Conservation (phyloP, 2,113 vertebrate species). For the Scomber colias region DNA sequence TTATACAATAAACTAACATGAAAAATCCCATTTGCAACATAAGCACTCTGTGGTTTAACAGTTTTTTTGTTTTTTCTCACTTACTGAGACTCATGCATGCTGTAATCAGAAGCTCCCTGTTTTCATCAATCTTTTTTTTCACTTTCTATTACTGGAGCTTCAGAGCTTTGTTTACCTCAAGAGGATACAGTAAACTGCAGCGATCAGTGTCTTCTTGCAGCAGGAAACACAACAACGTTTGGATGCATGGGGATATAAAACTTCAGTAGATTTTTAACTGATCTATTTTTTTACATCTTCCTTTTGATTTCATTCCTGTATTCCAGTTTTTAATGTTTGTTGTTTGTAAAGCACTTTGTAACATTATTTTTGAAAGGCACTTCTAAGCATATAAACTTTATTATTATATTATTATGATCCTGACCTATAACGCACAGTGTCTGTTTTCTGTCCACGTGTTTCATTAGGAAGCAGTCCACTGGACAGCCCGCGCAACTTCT, state of each 20-base stretch:
- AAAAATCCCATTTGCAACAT: not conserved
- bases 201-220: not conserved
- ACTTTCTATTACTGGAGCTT: not conserved
- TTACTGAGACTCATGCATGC: too few species aligned
- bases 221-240: not conserved
- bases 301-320: too few species aligned
- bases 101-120: too few species aligned
- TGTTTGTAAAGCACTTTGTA: too few species aligned
- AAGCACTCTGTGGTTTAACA: not conserved
- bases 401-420: not conserved
- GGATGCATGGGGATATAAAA: not conserved
- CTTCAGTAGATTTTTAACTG: too few species aligned
- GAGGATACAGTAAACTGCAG: not conserved
- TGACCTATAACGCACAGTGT: not conserved
- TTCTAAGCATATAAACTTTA: too few species aligned
- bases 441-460: constrained; percentile 37
- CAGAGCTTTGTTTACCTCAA: not conserved
- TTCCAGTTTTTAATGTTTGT: too few species aligned
- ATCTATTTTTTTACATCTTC: too few species aligned
- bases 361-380: too few species aligned
- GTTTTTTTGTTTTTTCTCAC: too few species aligned
- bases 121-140: not conserved
- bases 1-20: not conserved
- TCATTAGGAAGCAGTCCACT: constrained; percentile 91
- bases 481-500: constrained; percentile 95